phyloP scores from a whole-genome alignment of 1,140 invertebrate genomes.

The Lordiphosa clarofinis region DNA sequence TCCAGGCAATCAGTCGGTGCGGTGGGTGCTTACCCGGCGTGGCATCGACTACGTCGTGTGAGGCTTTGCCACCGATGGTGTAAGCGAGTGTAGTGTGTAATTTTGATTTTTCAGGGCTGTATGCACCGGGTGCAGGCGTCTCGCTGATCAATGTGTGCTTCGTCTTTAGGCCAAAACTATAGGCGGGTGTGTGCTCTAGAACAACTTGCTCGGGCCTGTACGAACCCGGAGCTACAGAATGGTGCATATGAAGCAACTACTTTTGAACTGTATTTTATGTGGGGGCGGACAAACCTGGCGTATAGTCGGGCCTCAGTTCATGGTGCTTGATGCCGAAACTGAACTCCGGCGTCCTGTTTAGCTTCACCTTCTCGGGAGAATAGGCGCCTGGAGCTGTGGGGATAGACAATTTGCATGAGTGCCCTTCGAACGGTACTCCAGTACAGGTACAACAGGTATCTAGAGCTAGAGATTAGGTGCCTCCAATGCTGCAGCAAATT shows the following conservation, averaged over 20 bases:
- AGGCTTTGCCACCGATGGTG: slow-evolving; percentile 83
- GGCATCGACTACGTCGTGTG: slow-evolving; percentile 83
- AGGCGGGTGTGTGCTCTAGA: slow-evolving; percentile 83
- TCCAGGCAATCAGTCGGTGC: background rate
- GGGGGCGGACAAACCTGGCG: slow-evolving; percentile 82
- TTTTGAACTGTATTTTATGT: background rate
- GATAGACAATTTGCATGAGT: slow-evolving; percentile 21
- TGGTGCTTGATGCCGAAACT: slow-evolving; percentile 84
- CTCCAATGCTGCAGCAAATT: slow-evolving; percentile 32
- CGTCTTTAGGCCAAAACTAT: slow-evolving; percentile 83
- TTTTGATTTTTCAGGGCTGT: slow-evolving; percentile 80
- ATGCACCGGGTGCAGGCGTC: slow-evolving; percentile 81
- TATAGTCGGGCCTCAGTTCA: slow-evolving; percentile 85
- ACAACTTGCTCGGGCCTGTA: slow-evolving; percentile 85
- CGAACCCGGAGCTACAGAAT: slow-evolving; percentile 80
- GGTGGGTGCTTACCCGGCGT: slow-evolving; percentile 79
- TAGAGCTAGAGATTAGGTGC: slow-evolving; percentile 13
- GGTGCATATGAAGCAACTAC: slow-evolving; percentile 74
- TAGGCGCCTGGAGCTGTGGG: slow-evolving; percentile 83
- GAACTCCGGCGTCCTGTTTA: slow-evolving; percentile 83
- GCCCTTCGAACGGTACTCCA: background rate
- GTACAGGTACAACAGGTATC: slow-evolving; percentile 16
- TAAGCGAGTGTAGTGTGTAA: slow-evolving; percentile 80
- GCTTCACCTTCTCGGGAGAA: slow-evolving; percentile 83
- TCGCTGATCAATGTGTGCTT: slow-evolving; percentile 78